Evolutionary conservation across 2,113 vertebrate species (phyloP).

Genomic region (Falcunculus frontatus): DNA sequence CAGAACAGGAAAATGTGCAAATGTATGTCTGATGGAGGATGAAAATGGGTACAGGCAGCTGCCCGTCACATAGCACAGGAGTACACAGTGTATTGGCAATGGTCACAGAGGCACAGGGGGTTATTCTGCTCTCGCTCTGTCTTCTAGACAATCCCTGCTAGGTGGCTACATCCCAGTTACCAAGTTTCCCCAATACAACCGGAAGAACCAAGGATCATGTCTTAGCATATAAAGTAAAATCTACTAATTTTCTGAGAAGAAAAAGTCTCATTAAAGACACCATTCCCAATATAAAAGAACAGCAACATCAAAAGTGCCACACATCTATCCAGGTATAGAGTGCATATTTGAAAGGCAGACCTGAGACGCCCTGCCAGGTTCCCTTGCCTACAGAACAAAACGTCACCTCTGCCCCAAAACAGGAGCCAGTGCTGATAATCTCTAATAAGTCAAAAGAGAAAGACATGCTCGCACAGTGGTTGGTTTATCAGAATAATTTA

Average conservation of each 20-base stretch:
- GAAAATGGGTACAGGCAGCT: neutral
- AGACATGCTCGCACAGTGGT: neutral
- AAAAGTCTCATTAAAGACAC: neutral
- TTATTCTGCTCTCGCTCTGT: neutral
- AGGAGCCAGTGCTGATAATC: neutral
- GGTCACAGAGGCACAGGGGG: rapidly evolving
- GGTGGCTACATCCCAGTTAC: neutral
- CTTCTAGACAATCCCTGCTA: neutral
- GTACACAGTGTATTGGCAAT: neutral
- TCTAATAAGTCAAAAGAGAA: neutral
- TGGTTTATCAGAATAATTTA: conserved; percentile 6
- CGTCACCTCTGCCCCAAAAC: neutral
- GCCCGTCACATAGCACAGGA: neutral
- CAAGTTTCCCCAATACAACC: neutral
- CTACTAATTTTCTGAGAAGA: neutral
- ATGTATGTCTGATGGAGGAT: neutral
- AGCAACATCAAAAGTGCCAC: neutral
- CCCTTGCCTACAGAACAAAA: neutral
- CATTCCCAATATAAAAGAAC: neutral
- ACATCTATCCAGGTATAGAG: too few species aligned
- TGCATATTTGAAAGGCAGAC: neutral
- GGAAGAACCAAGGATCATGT: neutral
- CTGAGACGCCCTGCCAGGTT: neutral
- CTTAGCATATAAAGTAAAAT: neutral
- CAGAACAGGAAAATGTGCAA: neutral